These are phyloP conservation scores for Aphodius sticticus DNA, from an alignment of 2,888 invertebrate species.

Conservation along the genomic window DNA sequence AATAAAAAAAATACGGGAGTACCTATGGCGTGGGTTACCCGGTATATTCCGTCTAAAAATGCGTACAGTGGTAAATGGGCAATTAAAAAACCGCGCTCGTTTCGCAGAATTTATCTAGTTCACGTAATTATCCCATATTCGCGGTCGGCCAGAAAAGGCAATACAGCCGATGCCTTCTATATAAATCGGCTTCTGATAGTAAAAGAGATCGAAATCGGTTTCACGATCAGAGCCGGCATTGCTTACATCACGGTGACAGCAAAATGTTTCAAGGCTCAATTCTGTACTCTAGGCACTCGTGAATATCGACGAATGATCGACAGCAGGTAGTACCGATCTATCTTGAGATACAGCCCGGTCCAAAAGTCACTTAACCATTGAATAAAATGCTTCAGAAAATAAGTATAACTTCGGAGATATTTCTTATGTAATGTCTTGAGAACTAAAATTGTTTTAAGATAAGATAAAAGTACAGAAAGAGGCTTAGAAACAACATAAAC, in stretches of 20 bases:
- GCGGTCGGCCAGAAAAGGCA: not conserved
- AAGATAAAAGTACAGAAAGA: too few relatives aligned
- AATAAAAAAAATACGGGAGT: too few relatives aligned
- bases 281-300: not conserved
- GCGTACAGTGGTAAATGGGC: not conserved
- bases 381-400: too few relatives aligned
- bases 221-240: not conserved
- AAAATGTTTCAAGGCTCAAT: not conserved
- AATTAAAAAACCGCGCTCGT: not conserved
- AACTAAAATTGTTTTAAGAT: too few relatives aligned
- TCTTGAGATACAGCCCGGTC: too few relatives aligned
- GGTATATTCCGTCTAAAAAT: not conserved
- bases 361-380: too few relatives aligned
- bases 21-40: too few relatives aligned
- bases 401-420: too few relatives aligned
- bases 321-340: not conserved
- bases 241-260: not conserved
- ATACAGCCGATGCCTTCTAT: not conserved
- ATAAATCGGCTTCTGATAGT: not conserved
- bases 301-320: not conserved
- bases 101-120: not conserved
- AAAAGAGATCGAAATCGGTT: not conserved
- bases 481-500: too few relatives aligned
- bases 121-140: slow-evolving; percentile 4
- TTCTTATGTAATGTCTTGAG: too few relatives aligned